Percentiles rank a stretch among this genome's conserved stretches.
Conservation (phyloP, 1,140 invertebrate species). For the Hesperophylax magnus region DNA sequence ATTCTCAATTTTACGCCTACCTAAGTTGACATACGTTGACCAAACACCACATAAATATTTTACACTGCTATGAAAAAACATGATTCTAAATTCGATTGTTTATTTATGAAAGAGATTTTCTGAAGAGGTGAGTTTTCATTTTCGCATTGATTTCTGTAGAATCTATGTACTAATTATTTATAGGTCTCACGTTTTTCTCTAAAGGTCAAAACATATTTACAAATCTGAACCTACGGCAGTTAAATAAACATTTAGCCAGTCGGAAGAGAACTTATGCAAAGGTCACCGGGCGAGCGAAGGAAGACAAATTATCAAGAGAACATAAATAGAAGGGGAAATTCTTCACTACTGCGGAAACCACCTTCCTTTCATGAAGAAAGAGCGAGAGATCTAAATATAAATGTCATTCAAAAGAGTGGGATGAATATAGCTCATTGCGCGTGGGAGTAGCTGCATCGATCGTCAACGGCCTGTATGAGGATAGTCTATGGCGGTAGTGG, state of each 20-base stretch:
- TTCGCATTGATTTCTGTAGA: too few species aligned
- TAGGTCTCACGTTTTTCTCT: too few species aligned
- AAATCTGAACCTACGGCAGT: too few species aligned
- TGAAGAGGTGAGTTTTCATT: too few species aligned
- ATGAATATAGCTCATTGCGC: slow-evolving; percentile 46
- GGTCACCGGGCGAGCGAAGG: slow-evolving; percentile 26
- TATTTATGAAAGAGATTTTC: too few species aligned
- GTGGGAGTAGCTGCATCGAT: slow-evolving; percentile 57
- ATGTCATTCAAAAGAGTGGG: slow-evolving; percentile 28
- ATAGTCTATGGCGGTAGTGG: background rate
- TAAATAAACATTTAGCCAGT: background rate
- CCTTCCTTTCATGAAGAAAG: slow-evolving; percentile 10
- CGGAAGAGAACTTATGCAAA: slow-evolving; percentile 22
- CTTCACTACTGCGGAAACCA: slow-evolving; percentile 32
- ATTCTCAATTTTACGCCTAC: too few species aligned
- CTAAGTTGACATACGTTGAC: too few species aligned
- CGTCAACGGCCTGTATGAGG: slow-evolving; percentile 44
- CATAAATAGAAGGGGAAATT: slow-evolving; percentile 44
- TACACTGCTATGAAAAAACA: too few species aligned
- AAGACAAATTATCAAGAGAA: slow-evolving; percentile 44
- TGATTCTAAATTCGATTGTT: too few species aligned
- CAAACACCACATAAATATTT: too few species aligned
- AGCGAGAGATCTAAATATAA: slow-evolving; percentile 11
- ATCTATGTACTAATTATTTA: too few species aligned
- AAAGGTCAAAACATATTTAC: too few species aligned